Base-by-base conservation (phyloP, 2,797 vertebrate species). In the Sarcoramphus papa region DNA sequence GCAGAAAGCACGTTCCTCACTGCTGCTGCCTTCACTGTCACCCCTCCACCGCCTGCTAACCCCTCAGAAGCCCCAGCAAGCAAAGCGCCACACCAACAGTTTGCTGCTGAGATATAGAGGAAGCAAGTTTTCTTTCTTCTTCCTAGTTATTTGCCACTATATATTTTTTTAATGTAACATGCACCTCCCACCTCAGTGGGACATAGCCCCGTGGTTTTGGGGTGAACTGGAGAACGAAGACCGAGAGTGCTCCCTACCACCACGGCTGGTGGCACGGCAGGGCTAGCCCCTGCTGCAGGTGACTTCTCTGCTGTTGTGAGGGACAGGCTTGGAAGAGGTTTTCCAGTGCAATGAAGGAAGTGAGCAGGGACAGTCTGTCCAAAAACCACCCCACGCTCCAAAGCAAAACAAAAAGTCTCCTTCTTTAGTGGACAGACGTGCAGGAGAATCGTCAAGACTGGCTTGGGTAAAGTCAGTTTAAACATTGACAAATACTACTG, bases 221-320 rank as follows among this genome's bases (percentile, higher is more conserved):
- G 40, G 17, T 7, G 12, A 84, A 27, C 33, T 30, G 47, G 23
- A 50, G n/a, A 17, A 17, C 1, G 9, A 65, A 48, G 69, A 20
- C 18, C 6, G 10, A 27, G 31, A 12, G 13, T 60, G 28, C 7
- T 82, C 35, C 57, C 41, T n/a, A 25, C 16, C 57, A 62, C 8
- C 37, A 12, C 0, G 0, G 33, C 35, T 81, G 45, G 28, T 79
- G 62, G 35, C 37, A 63, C 33, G 59, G 33, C 11, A 1, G 3
- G 7, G 3, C 35, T 95, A 0, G 1, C 3, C 3, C 20, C 69
- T 54, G 4, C 33, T 74, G 18, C 0, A 0, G 5, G 33, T 68
- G 53, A 41, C 59, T 69, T 84, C 53, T 62, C 17, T 30, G 23
- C 37, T 33, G 8, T 25, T 40, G 6, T 5, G 18, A 51, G 19